phyloP scores from a whole-genome alignment of 2,113 vertebrate genomes.

The Pogonocichla stellata region DNA sequence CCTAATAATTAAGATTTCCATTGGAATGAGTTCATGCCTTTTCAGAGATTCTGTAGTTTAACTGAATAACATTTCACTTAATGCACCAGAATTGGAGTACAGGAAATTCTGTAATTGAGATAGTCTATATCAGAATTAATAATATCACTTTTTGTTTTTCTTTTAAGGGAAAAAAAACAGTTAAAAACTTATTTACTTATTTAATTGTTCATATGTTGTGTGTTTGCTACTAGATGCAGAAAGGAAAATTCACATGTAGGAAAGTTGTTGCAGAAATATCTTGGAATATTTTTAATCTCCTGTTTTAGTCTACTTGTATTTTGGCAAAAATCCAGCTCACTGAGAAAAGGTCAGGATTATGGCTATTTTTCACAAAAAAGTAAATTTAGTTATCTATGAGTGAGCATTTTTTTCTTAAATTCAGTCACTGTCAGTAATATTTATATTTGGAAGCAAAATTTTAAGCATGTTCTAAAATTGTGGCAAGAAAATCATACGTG shows the following conservation, averaged over 20 bases:
- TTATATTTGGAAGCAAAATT: background rate
- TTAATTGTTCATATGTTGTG: background rate
- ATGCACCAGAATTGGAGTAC: background rate
- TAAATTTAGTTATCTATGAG: background rate
- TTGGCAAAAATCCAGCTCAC: background rate
- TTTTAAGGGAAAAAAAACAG: background rate
- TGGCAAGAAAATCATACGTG: background rate
- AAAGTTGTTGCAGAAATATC: background rate
- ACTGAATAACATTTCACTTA: conserved; percentile 12
- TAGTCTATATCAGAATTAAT: background rate
- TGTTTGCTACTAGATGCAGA: background rate
- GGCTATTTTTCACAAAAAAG: background rate
- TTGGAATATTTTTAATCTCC: background rate
- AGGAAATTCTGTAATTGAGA: background rate
- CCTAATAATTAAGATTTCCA: conserved; percentile 29
- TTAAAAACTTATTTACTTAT: background rate
- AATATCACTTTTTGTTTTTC: background rate
- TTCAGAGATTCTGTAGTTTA: conserved; percentile 5
- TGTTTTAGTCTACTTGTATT: background rate
- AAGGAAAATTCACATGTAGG: background rate
- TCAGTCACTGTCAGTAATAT: background rate
- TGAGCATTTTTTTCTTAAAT: background rate
- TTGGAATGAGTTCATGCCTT: background rate
- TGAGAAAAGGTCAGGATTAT: background rate
- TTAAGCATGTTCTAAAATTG: background rate